Percentiles rank a stretch among this genome's conserved stretches.
Conservation (phyloP, 2,797 vertebrate species). For the Clarias laeviceps region DNA sequence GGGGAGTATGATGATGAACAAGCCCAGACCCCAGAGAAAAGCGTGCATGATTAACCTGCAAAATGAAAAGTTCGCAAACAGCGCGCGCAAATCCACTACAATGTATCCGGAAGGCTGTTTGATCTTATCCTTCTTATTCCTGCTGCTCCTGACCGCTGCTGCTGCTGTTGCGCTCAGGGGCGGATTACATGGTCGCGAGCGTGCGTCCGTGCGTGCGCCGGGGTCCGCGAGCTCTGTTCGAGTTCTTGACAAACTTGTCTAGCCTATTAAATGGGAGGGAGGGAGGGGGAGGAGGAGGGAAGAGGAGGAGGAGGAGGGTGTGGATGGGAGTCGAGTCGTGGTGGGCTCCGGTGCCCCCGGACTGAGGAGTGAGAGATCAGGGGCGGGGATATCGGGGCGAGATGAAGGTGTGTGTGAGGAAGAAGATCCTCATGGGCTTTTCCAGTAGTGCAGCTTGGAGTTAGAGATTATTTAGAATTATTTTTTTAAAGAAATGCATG, state of each 20-base stretch:
- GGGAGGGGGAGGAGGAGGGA: slow-evolving; percentile 27
- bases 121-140: no score
- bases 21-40: slow-evolving; percentile 84
- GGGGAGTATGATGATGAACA: slow-evolving; percentile 80
- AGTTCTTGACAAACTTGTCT: slow-evolving; percentile 75
- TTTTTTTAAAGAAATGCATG: no score
- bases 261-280: slow-evolving; percentile 54
- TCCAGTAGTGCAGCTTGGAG: neutral
- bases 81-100: slow-evolving; percentile 18
- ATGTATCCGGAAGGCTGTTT: neutral
- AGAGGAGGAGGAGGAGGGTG: slow-evolving; percentile 42
- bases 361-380: neutral
- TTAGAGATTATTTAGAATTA: no score
- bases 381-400: slow-evolving; percentile 64
- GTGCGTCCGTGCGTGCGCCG: slow-evolving; percentile 68
- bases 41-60: slow-evolving; percentile 82
- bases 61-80: neutral
- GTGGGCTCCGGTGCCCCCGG: slow-evolving; percentile 67
- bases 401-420: slow-evolving; percentile 27
- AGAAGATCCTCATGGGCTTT: neutral
- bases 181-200: slow-evolving; percentile 68
- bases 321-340: slow-evolving; percentile 45
- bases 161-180: slow-evolving; percentile 45
- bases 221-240: slow-evolving; percentile 72
- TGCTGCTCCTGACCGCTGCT: slow-evolving; percentile 41